A percentile compares a stretch with the other conserved stretches of the same genome.
Conservation (phyloP, 1,140 invertebrate genomes). For the Tetragonula clypearis region DNA sequence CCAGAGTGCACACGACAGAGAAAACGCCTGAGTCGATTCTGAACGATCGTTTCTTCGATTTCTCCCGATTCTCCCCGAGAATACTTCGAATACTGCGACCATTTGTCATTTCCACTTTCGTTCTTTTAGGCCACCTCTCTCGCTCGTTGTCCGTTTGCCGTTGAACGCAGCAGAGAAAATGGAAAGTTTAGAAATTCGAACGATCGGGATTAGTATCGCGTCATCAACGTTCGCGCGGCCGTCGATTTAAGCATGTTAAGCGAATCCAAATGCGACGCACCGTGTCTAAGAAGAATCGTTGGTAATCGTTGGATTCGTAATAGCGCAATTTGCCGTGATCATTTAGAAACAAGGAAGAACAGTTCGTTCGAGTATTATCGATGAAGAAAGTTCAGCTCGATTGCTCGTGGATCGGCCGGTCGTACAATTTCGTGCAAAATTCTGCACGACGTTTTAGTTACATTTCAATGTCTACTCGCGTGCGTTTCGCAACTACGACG, state of each 20-base stretch:
- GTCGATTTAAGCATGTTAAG: not conserved
- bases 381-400: not conserved
- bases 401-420: not conserved
- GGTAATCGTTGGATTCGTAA: not conserved
- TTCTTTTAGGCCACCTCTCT: not conserved
- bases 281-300: not conserved
- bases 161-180: not conserved
- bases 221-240: no score
- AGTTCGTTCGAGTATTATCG: not conserved
- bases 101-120: slow-evolving; percentile 9
- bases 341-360: not conserved
- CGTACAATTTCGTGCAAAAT: not conserved
- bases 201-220: not conserved
- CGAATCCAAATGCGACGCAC: not conserved
- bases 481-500: slow-evolving; percentile 25
- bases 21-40: not conserved
- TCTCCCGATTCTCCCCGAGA: not conserved
- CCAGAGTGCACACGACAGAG: not conserved
- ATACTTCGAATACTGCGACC: no score
- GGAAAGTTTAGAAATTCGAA: not conserved
- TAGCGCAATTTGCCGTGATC: not conserved
- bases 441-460: not conserved
- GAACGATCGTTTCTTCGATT: not conserved
- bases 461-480: not conserved
- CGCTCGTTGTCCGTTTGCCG: not conserved